Evolutionary conservation across 2,888 invertebrate species (phyloP).

Genomic region (Drosophila quinaria): DNA sequence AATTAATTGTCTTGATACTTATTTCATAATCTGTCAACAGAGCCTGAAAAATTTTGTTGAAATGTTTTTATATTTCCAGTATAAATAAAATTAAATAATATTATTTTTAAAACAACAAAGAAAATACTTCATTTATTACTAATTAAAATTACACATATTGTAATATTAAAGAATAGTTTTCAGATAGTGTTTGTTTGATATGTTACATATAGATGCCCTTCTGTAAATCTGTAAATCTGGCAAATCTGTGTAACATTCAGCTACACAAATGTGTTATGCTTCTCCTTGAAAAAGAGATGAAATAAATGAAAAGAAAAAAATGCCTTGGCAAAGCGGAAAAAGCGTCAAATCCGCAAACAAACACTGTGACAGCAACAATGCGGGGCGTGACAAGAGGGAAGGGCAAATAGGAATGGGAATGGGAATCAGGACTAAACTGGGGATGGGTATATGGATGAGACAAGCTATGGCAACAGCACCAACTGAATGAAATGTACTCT

Average conservation of each 20-base stretch:
- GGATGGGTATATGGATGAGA: constrained; percentile 21
- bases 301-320: constrained; percentile 37
- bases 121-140: no score
- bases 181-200: neutral
- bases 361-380: constrained; percentile 78
- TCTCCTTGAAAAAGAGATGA: constrained; percentile 4
- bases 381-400: constrained; percentile 43
- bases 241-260: constrained; percentile 21
- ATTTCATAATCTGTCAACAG: no score
- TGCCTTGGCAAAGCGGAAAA: constrained; percentile 69
- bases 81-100: no score
- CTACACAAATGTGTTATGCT: constrained; percentile 45
- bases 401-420: neutral
- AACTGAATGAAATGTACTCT: constrained; percentile 80
- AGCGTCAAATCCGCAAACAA: constrained; percentile 81
- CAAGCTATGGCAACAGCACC: constrained; percentile 46
- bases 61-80: no score
- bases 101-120: no score
- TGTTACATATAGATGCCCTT: constrained; percentile 12
- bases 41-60: no score
- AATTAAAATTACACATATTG: no score
- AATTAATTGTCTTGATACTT: no score
- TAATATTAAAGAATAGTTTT: no score
- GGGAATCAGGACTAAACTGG: neutral
- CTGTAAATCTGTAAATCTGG: constrained; percentile 26